Evolutionary conservation across 2,888 invertebrate genomes (phyloP).

Genomic region (Lamellibrachia columna): DNA sequence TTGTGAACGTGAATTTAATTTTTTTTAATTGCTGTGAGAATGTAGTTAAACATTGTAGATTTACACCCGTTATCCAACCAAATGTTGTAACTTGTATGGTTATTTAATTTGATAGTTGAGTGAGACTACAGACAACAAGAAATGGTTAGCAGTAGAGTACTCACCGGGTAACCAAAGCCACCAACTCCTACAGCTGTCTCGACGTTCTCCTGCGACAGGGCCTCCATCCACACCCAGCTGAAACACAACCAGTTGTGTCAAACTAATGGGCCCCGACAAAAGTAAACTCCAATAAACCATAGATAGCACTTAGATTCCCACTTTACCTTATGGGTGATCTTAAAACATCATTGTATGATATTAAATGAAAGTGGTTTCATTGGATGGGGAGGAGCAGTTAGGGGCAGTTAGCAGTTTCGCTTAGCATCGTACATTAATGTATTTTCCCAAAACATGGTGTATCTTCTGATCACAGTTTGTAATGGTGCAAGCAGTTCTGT

Average conservation of each 20-base stretch:
- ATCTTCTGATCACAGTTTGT: no score
- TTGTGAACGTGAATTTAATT: no score
- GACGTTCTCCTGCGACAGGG: conserved; percentile 82
- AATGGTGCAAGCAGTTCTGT: no score
- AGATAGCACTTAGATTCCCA: neutral
- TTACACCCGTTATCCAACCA: neutral
- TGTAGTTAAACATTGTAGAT: no score
- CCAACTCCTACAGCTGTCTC: conserved; percentile 94
- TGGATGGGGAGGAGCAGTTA: neutral
- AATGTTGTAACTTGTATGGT: neutral
- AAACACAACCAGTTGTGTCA: conserved; percentile 19
- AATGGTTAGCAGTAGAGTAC: conserved; percentile 32
- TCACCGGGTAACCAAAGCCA: conserved; percentile 93
- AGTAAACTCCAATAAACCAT: neutral
- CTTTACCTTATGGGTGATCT: neutral
- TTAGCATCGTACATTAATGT: neutral
- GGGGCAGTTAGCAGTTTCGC: neutral
- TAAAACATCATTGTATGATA: no score
- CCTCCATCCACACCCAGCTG: conserved; percentile 94
- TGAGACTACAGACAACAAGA: no score
- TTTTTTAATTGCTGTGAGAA: no score
- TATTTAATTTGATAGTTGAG: neutral
- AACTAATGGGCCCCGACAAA: neutral
- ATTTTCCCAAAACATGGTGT: no score
- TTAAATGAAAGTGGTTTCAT: neutral